Conservation (phyloP, 2,888 invertebrate species). For the Zelleria hepariella region DNA sequence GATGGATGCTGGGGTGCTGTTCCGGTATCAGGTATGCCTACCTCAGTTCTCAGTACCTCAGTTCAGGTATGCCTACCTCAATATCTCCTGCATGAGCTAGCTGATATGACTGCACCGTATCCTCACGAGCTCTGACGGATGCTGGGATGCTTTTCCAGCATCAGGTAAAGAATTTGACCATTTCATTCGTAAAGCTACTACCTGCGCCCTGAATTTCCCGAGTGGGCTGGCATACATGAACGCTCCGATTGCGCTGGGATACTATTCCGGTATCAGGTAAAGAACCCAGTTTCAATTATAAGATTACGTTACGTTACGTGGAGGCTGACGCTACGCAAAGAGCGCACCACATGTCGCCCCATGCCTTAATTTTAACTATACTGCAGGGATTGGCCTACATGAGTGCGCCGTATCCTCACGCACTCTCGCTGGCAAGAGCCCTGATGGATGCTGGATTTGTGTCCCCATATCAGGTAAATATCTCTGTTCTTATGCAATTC, state of each 20-base stretch:
- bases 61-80: too few species aligned
- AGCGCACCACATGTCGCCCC: constrained; percentile 88
- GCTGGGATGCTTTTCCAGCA: constrained; percentile 92
- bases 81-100: constrained; percentile 94
- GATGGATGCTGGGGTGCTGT: constrained; percentile 89
- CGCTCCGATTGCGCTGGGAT: too few species aligned
- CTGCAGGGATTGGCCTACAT: constrained; percentile 95
- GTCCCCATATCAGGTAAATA: constrained; percentile 89
- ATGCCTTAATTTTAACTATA: constrained; percentile 86
- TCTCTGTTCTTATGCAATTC: too few species aligned
- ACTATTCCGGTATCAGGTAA: too few species aligned
- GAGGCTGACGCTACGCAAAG: constrained; percentile 92
- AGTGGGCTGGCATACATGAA: too few species aligned
- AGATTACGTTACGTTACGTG: too few species aligned
- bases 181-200: too few species aligned
- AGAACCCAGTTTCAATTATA: too few species aligned
- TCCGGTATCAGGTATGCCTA: constrained; percentile 93
- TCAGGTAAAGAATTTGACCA: too few species aligned
- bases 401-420: constrained; percentile 94
- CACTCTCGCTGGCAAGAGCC: constrained; percentile 89
- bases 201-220: too few species aligned
- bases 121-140: constrained; percentile 88
- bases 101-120: constrained; percentile 93
- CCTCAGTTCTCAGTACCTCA: too few species aligned
- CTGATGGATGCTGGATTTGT: constrained; percentile 89